phyloP scores from a whole-genome alignment of 2,797 vertebrate genomes.

The Valencia hispanica region DNA sequence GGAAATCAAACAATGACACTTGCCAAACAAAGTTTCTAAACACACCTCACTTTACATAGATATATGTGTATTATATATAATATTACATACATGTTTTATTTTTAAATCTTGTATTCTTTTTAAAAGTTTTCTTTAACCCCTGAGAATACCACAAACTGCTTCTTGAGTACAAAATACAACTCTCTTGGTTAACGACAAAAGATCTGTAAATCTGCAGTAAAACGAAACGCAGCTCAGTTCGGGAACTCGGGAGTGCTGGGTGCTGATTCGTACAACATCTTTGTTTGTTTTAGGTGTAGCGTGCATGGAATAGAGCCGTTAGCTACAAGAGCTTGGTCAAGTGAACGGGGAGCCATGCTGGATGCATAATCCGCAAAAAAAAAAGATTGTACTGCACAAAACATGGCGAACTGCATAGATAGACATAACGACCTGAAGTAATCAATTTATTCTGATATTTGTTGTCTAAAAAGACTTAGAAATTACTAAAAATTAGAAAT shows the following conservation, averaged over 20 bases:
- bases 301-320: conserved; percentile 39
- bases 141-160: conserved; percentile 81
- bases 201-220: conserved; percentile 24
- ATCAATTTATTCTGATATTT: not conserved
- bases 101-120: conserved; percentile 63
- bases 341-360: conserved; percentile 15
- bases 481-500: too few relatives aligned
- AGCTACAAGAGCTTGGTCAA: conserved; percentile 33
- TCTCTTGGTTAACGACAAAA: conserved; percentile 65
- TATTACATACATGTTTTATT: conserved; percentile 62
- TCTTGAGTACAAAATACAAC: conserved; percentile 77
- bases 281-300: conserved; percentile 33
- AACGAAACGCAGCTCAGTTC: conserved; percentile 57
- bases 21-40: conserved; percentile 70
- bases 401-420: conserved; percentile 14
- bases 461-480: not conserved
- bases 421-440: conserved; percentile 7
- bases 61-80: conserved; percentile 57
- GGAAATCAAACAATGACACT: conserved; percentile 71
- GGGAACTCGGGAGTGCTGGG: conserved; percentile 56
- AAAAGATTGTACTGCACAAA: not conserved
- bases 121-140: conserved; percentile 70
- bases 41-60: conserved; percentile 60
- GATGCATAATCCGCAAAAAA: not conserved
- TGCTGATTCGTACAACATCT: conserved; percentile 53